Evolutionary conservation across 2,888 invertebrate genomes (phyloP).

Genomic region (Villa cingulata): DNA sequence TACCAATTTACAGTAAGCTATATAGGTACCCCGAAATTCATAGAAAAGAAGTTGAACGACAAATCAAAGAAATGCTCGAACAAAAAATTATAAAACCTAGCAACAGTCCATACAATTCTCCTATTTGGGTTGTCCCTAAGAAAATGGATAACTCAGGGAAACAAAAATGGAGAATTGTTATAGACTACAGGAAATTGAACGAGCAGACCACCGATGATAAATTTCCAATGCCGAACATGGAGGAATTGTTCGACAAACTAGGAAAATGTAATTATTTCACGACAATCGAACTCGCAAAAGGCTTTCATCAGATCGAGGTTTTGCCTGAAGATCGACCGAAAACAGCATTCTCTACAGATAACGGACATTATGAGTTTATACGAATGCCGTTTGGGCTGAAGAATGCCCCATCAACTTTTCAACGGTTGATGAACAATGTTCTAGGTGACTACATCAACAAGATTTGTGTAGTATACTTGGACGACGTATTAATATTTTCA

Average conservation of each 20-base stretch:
- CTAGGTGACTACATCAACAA: slow-evolving; percentile 12
- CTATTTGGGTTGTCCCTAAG: background rate
- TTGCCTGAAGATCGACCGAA: slow-evolving; percentile 16
- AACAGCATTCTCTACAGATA: slow-evolving; percentile 21
- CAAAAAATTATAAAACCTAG: slow-evolving; percentile 17
- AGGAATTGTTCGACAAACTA: slow-evolving; percentile 10
- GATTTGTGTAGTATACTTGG: slow-evolving; percentile 19
- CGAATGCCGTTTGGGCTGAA: slow-evolving; percentile 24
- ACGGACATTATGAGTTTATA: slow-evolving; percentile 22
- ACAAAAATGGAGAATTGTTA: slow-evolving; percentile 12
- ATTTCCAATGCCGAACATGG: slow-evolving; percentile 8
- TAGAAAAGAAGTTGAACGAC: background rate
- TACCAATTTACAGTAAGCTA: slow-evolving; percentile 2
- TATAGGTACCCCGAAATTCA: slow-evolving; percentile 5
- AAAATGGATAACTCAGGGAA: background rate
- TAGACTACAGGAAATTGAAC: slow-evolving; percentile 3
- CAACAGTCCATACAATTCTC: slow-evolving; percentile 7
- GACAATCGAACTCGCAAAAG: slow-evolving; percentile 17
- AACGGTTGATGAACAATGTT: slow-evolving; percentile 22
- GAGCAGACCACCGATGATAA: slow-evolving; percentile 4
- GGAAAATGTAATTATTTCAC: slow-evolving; percentile 18
- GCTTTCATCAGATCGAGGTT: slow-evolving; percentile 21
- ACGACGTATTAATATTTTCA: slow-evolving; percentile 19
- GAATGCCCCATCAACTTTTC: slow-evolving; percentile 24
- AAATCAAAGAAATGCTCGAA: slow-evolving; percentile 3